Base-by-base conservation (phyloP, 2,888 invertebrate genomes). In the Notodonta ziczac region DNA sequence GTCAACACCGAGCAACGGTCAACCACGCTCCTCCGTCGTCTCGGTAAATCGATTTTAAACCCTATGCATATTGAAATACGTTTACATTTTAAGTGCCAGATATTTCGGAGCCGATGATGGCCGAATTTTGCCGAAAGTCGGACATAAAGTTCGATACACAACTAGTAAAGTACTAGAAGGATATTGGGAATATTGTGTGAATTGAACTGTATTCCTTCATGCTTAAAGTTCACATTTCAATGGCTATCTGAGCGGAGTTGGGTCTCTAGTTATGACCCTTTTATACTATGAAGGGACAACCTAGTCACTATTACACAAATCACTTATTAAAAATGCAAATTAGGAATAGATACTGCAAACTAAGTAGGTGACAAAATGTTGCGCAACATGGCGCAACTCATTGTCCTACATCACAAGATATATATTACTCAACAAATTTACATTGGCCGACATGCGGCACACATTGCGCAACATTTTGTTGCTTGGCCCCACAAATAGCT, bases 241-340 rank as follows among this genome's bases (percentile, higher is more conserved):
- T 46, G 46, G 46, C 5, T 46, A 46, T n/a, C n/a, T 10, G n/a
- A 10, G n/a, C 46, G 10, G 1, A n/a, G n/a, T 46, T 6, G n/a
- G 42, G 42, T 42, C 9, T 8, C 35, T 35, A 7, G 7, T 40
- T 40, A 9, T 40, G 40, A 40, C 7, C 4, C 42, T 6, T 46
- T 46, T 4, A 42, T 42, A 10, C 8, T 42, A 46, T 8, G 8
- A 50, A 50, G 16, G 56, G 8, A 48, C 10, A 48, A 58, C 57
- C 72, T 73, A 73, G 73, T 73, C 73, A 73, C 57, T 56, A 62
- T 10, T 60, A 40, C 57, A 60, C 51, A 65, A 62, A 60, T 63
- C 72, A 70, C 72, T 67, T 64, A 67, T 73, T 66, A 74, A 74
- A 72, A 63, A 67, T 70, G 72, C 74, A 74, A 74, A 55, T 63